Percentiles rank a stretch among this genome's conserved stretches.
Conservation (phyloP, 2,113 vertebrate genomes). For the Loxodonta africana region DNA sequence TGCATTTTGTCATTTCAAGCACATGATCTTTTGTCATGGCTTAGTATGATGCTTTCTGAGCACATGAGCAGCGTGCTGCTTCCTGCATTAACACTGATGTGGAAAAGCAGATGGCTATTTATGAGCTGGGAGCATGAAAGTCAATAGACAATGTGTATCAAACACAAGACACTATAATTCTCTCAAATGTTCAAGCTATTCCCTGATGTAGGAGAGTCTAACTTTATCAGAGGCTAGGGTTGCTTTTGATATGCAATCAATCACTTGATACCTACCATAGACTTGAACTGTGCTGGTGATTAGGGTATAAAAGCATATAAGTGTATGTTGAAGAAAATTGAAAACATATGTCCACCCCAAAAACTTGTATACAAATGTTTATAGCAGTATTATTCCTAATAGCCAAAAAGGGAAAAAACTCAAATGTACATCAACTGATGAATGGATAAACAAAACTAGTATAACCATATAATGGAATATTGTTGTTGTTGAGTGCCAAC, state of each 20-base stretch:
- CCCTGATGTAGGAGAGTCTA: background rate
- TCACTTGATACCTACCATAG: background rate
- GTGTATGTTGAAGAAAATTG: background rate
- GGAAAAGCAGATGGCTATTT: slow-evolving; percentile 8
- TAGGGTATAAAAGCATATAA: background rate
- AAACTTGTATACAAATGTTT: background rate
- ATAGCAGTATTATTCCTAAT: background rate
- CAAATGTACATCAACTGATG: background rate
- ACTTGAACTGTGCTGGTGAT: background rate
- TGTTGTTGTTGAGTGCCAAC: background rate
- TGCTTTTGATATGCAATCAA: background rate
- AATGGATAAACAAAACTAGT: background rate
- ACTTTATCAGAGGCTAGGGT: background rate
- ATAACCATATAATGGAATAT: background rate
- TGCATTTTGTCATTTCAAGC: slow-evolving; percentile 20
- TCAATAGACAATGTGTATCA: background rate
- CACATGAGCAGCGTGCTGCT: background rate
- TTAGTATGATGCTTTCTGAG: slow-evolving; percentile 8
- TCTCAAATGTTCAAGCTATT: background rate
- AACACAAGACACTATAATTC: background rate
- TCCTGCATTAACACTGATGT: background rate
- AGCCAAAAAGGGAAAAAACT: background rate
- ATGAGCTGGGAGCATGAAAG: background rate
- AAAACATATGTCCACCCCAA: background rate
- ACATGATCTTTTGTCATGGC: background rate